phyloP scores from a whole-genome alignment of 2,888 invertebrate species.

The Phengaris alcon region DNA sequence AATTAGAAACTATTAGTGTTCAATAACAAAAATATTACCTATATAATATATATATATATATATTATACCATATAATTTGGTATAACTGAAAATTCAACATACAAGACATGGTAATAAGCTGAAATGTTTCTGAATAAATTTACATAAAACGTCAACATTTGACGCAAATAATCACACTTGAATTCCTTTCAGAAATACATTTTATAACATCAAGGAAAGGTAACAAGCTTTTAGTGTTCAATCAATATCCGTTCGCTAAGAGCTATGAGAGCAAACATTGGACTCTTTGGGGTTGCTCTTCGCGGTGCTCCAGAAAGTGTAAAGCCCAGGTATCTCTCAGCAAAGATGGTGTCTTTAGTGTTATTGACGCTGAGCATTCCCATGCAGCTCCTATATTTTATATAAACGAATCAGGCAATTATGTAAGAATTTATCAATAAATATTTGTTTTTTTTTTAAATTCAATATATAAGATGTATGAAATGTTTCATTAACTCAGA shows the following conservation, averaged over 20 bases:
- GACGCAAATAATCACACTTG: neutral
- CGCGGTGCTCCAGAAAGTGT: conserved; percentile 62
- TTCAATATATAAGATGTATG: neutral
- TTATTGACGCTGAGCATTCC: conserved; percentile 52
- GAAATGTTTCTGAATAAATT: neutral
- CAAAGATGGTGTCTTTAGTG: conserved; percentile 48
- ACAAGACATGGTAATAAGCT: neutral
- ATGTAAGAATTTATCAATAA: conserved; percentile 46
- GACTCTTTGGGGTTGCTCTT: conserved; percentile 62
- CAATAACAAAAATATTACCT: neutral
- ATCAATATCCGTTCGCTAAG: conserved; percentile 59
- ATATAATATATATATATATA: too few species aligned
- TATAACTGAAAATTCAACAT: too few species aligned
- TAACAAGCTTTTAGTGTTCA: conserved; percentile 55
- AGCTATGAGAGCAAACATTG: conserved; percentile 53
- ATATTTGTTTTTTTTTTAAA: neutral
- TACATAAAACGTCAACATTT: neutral
- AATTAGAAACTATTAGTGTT: conserved; percentile 40
- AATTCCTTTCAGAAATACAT: conserved; percentile 58
- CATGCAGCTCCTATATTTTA: conserved; percentile 63
- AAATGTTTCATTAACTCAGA: neutral
- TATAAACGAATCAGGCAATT: conserved; percentile 54
- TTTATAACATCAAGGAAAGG: conserved; percentile 66
- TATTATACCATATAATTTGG: neutral
- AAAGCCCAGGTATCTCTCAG: conserved; percentile 55